Evolutionary conservation across 2,113 vertebrate genomes (phyloP).

Genomic region (Prochilodus magdalenae): DNA sequence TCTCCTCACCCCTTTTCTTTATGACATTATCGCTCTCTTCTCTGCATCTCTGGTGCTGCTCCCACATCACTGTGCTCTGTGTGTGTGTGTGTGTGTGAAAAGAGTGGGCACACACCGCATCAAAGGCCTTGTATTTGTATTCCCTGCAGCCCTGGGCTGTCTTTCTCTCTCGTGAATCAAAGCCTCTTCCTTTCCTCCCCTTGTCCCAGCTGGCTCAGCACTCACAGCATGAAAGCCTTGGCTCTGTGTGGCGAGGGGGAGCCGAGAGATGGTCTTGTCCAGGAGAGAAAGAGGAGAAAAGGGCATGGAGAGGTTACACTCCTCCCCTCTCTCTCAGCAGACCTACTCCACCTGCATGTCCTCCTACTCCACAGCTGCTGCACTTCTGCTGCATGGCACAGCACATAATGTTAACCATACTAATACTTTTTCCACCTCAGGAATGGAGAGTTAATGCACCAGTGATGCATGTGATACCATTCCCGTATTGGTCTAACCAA

Average conservation of each 20-base stretch:
- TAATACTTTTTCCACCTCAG: not conserved
- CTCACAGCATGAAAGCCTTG: slow-evolving; percentile 48
- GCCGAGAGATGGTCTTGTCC: slow-evolving; percentile 13
- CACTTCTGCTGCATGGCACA: slow-evolving; percentile 24
- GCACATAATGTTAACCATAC: slow-evolving; percentile 23
- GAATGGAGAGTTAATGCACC: slow-evolving; percentile 21
- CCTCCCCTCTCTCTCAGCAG: not conserved
- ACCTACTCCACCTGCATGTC: slow-evolving; percentile 25
- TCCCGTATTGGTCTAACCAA: not conserved
- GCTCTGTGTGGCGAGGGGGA: not conserved
- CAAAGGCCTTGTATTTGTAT: slow-evolving; percentile 14
- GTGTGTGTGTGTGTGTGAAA: not conserved
- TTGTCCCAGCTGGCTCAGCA: slow-evolving; percentile 23
- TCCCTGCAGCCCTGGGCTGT: not conserved
- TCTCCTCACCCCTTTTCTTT: not conserved
- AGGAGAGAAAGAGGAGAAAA: slow-evolving; percentile 2
- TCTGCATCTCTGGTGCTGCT: not conserved
- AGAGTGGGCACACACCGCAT: slow-evolving; percentile 8
- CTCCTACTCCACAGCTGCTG: slow-evolving; percentile 12
- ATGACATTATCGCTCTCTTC: not conserved
- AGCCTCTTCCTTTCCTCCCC: slow-evolving; percentile 11
- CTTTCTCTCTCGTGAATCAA: slow-evolving; percentile 28
- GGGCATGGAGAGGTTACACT: slow-evolving; percentile 15
- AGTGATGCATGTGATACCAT: not conserved
- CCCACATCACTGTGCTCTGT: not conserved